phyloP scores from a whole-genome alignment of 2,888 invertebrate genomes.

The Aproaerema taeniolella region DNA sequence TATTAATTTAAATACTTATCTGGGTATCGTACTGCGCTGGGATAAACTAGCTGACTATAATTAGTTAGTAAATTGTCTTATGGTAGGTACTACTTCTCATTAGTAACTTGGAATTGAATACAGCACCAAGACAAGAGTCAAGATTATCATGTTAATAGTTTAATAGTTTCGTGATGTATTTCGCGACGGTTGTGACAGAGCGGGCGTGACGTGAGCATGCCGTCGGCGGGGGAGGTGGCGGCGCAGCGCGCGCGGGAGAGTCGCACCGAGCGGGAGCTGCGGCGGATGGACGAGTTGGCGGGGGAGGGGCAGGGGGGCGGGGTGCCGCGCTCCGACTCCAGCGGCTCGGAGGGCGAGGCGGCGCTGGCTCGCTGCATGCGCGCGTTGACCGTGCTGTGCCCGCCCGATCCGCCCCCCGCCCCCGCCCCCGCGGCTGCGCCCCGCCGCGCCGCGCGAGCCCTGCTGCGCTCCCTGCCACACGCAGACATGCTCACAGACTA shows the following conservation, averaged over 20 bases:
- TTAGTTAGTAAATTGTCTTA: too few relatives aligned
- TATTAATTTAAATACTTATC: too few relatives aligned
- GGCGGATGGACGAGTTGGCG: background rate
- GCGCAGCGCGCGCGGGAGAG: conserved; percentile 10
- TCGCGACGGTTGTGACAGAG: too few relatives aligned
- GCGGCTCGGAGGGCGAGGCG: conserved; percentile 36
- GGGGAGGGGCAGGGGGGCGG: too few relatives aligned
- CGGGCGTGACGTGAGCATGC: background rate
- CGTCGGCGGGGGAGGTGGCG: conserved; percentile 10
- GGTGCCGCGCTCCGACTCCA: conserved; percentile 28
- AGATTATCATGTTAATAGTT: too few relatives aligned
- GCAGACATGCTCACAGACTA: conserved; percentile 1
- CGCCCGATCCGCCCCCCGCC: conserved; percentile 7
- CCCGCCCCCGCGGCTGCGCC: conserved; percentile 11
- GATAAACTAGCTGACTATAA: too few relatives aligned
- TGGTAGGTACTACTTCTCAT: too few relatives aligned
- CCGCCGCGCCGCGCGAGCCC: conserved; percentile 6
- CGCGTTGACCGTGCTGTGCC: conserved; percentile 22
- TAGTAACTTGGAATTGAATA: too few relatives aligned
- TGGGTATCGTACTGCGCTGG: too few relatives aligned
- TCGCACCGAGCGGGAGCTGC: conserved; percentile 10
- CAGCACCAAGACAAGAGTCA: too few relatives aligned
- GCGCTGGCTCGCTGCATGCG: conserved; percentile 29
- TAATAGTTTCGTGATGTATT: too few relatives aligned
- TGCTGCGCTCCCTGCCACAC: background rate